A percentile compares a stretch with the other conserved stretches of the same genome.
Evolutionary conservation across 2,797 vertebrate species (phyloP).

Genomic region (Urocyon cinereoargenteus): DNA sequence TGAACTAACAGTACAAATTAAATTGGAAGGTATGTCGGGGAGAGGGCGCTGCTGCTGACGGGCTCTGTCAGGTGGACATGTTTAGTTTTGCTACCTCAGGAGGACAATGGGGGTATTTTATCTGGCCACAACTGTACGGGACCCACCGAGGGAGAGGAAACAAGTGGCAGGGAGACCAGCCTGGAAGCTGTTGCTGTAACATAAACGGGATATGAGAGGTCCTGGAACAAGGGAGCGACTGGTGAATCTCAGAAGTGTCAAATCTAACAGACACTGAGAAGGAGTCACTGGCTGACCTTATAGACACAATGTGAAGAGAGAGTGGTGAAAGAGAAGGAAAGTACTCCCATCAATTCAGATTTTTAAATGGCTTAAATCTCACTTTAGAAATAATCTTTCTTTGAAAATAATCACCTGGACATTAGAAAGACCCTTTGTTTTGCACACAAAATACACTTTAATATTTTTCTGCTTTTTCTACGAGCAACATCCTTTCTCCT

Average conservation of each 20-base stretch:
- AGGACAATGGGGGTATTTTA: neutral
- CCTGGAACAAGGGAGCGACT: conserved; percentile 7
- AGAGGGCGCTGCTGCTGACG: neutral
- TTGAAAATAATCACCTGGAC: conserved; percentile 44
- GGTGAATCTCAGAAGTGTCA: neutral
- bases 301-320: neutral
- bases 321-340: neutral
- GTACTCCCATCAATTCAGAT: neutral
- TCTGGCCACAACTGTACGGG: neutral
- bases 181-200: neutral
- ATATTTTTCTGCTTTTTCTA: conserved; percentile 63
- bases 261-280: conserved; percentile 7
- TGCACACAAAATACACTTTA: conserved; percentile 50
- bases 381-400: conserved; percentile 53
- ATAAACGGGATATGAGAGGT: neutral
- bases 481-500: conserved; percentile 36
- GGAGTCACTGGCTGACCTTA: neutral
- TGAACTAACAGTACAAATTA: neutral
- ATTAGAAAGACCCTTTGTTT: conserved; percentile 43
- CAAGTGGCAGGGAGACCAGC: neutral
- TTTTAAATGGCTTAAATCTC: conserved; percentile 43
- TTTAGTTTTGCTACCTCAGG: neutral
- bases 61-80: neutral
- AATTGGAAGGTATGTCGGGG: neutral
- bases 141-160: neutral